Evolutionary conservation across 2,888 invertebrate species (phyloP).

Genomic region (Lasius platythorax): DNA sequence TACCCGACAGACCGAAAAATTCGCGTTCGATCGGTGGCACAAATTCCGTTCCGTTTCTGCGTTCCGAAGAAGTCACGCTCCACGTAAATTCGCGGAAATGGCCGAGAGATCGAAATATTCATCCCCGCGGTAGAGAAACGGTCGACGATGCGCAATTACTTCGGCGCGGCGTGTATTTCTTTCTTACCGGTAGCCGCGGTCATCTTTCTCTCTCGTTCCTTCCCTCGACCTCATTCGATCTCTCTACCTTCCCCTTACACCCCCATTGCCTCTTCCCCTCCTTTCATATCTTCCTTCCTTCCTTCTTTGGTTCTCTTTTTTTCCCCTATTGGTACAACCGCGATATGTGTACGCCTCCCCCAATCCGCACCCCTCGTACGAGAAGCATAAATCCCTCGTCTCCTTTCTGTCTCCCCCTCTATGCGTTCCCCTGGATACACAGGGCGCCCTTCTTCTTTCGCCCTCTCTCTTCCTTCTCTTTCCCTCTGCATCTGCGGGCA

Average conservation of each 20-base stretch:
- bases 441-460: constrained; percentile 57
- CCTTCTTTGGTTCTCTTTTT: constrained; percentile 45
- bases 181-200: constrained; percentile 72
- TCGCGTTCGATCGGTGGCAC: constrained; percentile 57
- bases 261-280: constrained; percentile 9
- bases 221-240: constrained; percentile 38
- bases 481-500: constrained; percentile 77
- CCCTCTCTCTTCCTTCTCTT: constrained; percentile 65
- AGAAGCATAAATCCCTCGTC: constrained; percentile 42
- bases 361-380: constrained; percentile 55
- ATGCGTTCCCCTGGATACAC: constrained; percentile 30
- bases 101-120: constrained; percentile 76
- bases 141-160: constrained; percentile 75
- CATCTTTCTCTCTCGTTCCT: constrained; percentile 7
- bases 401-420: constrained; percentile 51
- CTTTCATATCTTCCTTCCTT: constrained; percentile 48
- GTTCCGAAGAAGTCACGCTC: constrained; percentile 66
- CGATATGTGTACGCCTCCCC: constrained; percentile 63
- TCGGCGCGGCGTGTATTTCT: constrained; percentile 56
- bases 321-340: constrained; percentile 66
- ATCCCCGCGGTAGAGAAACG: constrained; percentile 77
- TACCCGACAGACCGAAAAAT: neutral
- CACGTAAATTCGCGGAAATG: constrained; percentile 65
- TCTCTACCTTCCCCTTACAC: neutral
- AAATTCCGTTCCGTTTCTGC: constrained; percentile 63